A percentile compares a stretch with the other conserved stretches of the same genome.
Evolutionary conservation across 2,113 vertebrate species (phyloP).

Genomic region (Ranitomeya variabilis): DNA sequence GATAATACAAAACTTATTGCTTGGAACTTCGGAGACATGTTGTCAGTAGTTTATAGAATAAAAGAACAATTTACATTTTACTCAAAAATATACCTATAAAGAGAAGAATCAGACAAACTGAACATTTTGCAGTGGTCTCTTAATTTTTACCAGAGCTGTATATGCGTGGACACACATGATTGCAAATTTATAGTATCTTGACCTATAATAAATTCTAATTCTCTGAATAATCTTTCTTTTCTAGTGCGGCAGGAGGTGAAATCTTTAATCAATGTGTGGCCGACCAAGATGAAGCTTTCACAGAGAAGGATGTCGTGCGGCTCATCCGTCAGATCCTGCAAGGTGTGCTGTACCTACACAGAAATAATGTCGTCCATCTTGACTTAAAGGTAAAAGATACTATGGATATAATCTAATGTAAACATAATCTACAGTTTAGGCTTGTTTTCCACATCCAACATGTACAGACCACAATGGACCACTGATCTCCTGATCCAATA

Average conservation of each 20-base stretch:
- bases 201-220: background rate
- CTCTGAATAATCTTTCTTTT: background rate
- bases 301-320: conserved; percentile 78
- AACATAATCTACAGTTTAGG: background rate
- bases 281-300: conserved; percentile 80
- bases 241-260: conserved; percentile 80
- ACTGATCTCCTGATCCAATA: no score
- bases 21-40: no score
- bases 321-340: conserved; percentile 78
- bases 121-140: no score
- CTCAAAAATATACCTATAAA: no score
- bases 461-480: no score
- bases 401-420: background rate
- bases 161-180: background rate
- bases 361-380: conserved; percentile 78
- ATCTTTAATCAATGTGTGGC: conserved; percentile 84
- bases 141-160: no score
- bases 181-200: background rate
- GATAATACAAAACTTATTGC: no score
- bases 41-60: no score
- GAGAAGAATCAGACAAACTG: no score
- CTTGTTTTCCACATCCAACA: no score
- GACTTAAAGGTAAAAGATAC: conserved; percentile 75
- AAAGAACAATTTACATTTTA: no score
- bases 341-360: conserved; percentile 77